Evolutionary conservation across 2,797 vertebrate genomes (phyloP), one percentile per base, ranked within the genome.

Genomic region (Pipistrellus pygmaeus): DNA sequence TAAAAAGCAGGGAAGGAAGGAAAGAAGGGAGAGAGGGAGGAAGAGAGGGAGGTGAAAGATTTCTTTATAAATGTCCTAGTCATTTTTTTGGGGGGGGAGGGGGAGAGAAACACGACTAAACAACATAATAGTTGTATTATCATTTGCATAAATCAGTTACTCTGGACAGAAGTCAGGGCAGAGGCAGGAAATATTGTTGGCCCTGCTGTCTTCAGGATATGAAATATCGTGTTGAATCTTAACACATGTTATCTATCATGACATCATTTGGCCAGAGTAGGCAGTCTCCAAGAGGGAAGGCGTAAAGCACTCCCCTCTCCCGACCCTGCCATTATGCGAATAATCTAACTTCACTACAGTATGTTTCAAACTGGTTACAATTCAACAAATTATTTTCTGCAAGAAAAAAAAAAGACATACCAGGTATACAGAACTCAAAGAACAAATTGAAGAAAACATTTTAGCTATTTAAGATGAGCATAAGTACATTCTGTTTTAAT

Each of bases 91-190:
- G 12, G 12, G 27, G 8, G 23, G 23, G 23, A 27, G 41, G 48
- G 5, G 15, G 1, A 15, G 20, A 41, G 38, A 41, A 41, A 41
- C 18, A 87, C 2, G 23, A 91, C 5, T 64, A 69, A 88, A 90
- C 32, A 83, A 69, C 69, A 66, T 87, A 44, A 64, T 51, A 66
- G 12, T 71, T 90, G 18, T 15, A 60, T 66, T 93, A 23, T 91
- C 30, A 64, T 90, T 76, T 91, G 41, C n/a, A 68, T 95, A 73
- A 73, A 60, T 85, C 25, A 92, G 11, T 88, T 95, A 92, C 73
- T 44, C 51, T 90, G 27, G 68, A 62, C 8, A 94, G 85, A 10
- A 91, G 57, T 85, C 38, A 66, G 32, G 62, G 44, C 53, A 78
- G 17, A 91, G 25, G 27, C 35, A 73, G 41, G 27, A 88, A 88